phyloP scores from a whole-genome alignment of 2,888 invertebrate species.

The Latrodectus elegans region DNA sequence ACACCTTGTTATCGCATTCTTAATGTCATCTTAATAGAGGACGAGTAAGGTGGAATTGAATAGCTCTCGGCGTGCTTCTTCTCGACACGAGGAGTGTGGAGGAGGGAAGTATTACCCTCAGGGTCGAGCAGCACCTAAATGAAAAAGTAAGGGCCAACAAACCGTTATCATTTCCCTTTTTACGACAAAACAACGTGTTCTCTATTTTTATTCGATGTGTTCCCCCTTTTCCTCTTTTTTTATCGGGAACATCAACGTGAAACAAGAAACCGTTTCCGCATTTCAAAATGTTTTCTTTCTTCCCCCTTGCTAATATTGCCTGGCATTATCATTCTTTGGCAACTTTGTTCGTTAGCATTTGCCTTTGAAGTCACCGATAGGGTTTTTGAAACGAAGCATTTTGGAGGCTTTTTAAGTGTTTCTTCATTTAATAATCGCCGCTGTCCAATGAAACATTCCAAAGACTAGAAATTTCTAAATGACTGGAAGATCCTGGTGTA shows the following conservation, averaged over 20 bases:
- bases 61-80: conserved; percentile 26
- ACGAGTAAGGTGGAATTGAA: conserved; percentile 48
- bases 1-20: conserved; percentile 63
- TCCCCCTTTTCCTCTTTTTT: conserved; percentile 6
- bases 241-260: conserved; percentile 27
- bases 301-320: neutral
- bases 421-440: conserved; percentile 59
- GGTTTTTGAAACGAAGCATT: conserved; percentile 27
- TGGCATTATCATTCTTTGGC: neutral
- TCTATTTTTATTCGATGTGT: conserved; percentile 3
- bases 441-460: conserved; percentile 15
- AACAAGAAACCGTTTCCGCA: conserved; percentile 27
- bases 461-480: neutral
- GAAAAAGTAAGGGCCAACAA: conserved; percentile 56
- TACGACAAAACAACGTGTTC: conserved; percentile 50
- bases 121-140: conserved; percentile 59
- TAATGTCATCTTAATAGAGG: conserved; percentile 67
- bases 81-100: conserved; percentile 14
- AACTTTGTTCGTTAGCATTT: conserved; percentile 50
- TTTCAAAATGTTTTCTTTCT: neutral
- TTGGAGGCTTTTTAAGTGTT: conserved; percentile 31
- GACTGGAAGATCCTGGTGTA: neutral
- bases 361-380: conserved; percentile 44
- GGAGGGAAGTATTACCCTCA: conserved; percentile 55
- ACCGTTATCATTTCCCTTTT: conserved; percentile 61